Conservation (phyloP, 2,113 vertebrate species). For the Coregonus clupeaformis region DNA sequence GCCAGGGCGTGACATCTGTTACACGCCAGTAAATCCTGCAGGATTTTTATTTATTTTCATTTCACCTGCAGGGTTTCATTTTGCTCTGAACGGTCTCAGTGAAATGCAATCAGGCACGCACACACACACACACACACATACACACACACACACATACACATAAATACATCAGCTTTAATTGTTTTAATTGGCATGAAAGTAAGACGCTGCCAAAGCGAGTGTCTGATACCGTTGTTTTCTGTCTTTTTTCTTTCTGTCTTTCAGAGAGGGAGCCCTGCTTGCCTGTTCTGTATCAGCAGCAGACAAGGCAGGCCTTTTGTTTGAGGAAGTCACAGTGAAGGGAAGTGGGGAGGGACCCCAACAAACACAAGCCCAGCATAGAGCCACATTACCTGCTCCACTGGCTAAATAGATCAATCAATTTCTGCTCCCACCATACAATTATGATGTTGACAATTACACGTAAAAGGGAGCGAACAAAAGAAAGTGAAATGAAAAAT, state of each 20-base stretch:
- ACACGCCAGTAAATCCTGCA: conserved; percentile 28
- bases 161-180: conserved; percentile 12
- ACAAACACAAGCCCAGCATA: conserved; percentile 62
- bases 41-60: conserved; percentile 24
- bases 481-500: conserved; percentile 33
- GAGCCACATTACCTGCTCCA: conserved; percentile 63
- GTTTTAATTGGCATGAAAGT: conserved; percentile 63
- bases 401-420: conserved; percentile 60
- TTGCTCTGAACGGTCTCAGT: conserved; percentile 55
- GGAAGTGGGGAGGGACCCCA: conserved; percentile 58
- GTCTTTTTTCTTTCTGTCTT: conserved; percentile 77
- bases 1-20: too few relatives aligned
- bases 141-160: conserved; percentile 11
- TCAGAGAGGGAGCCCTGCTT: conserved; percentile 76
- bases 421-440: conserved; percentile 48
- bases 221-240: conserved; percentile 72
- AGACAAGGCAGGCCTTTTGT: conserved; percentile 78
- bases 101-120: conserved; percentile 28
- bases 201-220: conserved; percentile 49
- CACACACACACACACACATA: conserved; percentile 10
- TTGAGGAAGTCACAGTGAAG: conserved; percentile 72
- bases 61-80: conserved; percentile 50
- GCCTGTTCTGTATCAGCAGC: conserved; percentile 68
- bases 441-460: conserved; percentile 22
- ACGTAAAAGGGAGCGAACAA: conserved; percentile 20